Percentiles rank a stretch among this genome's conserved stretches.
These are phyloP conservation scores for Stichodactyla helianthus DNA, from an alignment of 64 coral and sea anemone genomes.

Conservation along the genomic window DNA sequence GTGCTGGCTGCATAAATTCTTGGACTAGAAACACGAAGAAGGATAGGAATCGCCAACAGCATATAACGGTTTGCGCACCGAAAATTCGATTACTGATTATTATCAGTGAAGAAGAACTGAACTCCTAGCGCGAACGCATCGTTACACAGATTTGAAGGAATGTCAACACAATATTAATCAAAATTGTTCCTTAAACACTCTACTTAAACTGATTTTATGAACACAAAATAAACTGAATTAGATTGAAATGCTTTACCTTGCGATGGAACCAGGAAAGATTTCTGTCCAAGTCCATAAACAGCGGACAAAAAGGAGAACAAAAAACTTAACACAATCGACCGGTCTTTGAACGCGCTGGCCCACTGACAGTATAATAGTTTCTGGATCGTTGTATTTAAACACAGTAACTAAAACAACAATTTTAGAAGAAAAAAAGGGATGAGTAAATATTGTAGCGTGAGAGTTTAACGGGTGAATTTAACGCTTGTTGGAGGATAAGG, in stretches of 20 bases:
- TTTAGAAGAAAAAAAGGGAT: background rate
- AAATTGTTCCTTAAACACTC: background rate
- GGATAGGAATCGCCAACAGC: background rate
- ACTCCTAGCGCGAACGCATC: background rate
- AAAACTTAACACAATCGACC: background rate
- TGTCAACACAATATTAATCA: slow-evolving; percentile 2
- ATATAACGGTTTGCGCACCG: slow-evolving; percentile 5
- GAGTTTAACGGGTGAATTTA: background rate
- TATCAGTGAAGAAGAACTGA: background rate
- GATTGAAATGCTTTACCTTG: background rate
- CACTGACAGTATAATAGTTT: background rate
- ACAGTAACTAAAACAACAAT: background rate
- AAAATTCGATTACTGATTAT: background rate
- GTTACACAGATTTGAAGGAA: background rate
- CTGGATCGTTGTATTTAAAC: background rate
- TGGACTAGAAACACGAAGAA: background rate
- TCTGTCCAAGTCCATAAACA: slow-evolving; percentile 36
- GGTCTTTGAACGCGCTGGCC: background rate
- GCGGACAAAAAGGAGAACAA: background rate
- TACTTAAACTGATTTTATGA: background rate
- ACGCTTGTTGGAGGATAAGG: background rate
- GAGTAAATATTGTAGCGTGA: background rate
- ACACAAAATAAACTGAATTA: background rate
- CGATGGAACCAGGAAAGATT: slow-evolving; percentile 34
- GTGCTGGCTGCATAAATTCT: background rate